Conservation (phyloP, 2,888 invertebrate genomes). For the Antheraea yamamai region DNA sequence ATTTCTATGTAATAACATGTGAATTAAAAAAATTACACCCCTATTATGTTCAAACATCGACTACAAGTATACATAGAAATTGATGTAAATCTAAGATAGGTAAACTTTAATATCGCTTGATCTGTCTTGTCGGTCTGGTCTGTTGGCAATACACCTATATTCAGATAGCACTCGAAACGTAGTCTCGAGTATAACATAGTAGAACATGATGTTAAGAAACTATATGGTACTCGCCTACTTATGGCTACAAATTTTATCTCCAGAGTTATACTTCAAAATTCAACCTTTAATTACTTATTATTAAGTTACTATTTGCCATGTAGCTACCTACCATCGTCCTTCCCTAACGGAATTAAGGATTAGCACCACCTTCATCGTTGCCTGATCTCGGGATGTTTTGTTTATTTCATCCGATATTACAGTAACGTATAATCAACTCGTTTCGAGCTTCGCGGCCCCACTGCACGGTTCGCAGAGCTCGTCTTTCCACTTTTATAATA, state of each 20-base stretch:
- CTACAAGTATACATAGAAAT: too few species aligned
- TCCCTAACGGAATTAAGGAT: conserved; percentile 36
- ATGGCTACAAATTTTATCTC: neutral
- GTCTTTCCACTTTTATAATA: conserved; percentile 11
- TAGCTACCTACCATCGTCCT: conserved; percentile 22
- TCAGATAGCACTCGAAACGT: too few species aligned
- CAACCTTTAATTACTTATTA: neutral
- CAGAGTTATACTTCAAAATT: neutral
- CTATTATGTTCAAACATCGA: too few species aligned
- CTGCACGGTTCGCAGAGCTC: neutral
- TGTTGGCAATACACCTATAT: too few species aligned
- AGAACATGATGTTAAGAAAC: too few species aligned
- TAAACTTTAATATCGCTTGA: too few species aligned
- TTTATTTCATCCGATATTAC: conserved; percentile 19
- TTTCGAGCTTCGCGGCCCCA: neutral
- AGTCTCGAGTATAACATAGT: too few species aligned
- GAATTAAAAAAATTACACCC: too few species aligned
- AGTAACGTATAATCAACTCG: conserved; percentile 20
- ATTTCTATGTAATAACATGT: too few species aligned
- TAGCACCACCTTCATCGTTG: conserved; percentile 36
- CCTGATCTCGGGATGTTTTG: conserved; percentile 25
- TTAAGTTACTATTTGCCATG: conserved; percentile 7
- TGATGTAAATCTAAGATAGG: too few species aligned
- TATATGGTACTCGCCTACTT: neutral
- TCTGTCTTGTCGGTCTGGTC: too few species aligned